Base-by-base conservation (phyloP, 2,888 invertebrate genomes). In the Bugula neritina region DNA sequence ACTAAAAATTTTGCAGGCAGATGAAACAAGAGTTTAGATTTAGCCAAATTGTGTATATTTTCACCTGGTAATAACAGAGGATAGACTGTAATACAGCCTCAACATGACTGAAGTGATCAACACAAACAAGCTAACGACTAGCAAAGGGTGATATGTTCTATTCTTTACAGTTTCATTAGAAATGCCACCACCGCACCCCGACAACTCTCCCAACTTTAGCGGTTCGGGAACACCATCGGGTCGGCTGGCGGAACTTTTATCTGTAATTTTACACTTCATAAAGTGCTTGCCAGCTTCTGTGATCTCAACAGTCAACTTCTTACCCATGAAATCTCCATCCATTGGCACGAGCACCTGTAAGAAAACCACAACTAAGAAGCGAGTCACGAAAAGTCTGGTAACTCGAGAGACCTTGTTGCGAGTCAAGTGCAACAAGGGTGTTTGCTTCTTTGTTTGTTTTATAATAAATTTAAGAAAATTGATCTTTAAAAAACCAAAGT, bases 291-390 rank as follows among this genome's bases (percentile, higher is more conserved):
- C 84, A 0, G 82, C 79, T 71, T 80, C 79, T n/a, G 77, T 77
- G 1, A 96, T 91, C 80, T 88, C 87, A 0, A 96, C 94, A 0
- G 88, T 89, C 0, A 96, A 86, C 83, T 91, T 88, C 81, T 91
- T 91, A 0, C 96, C 96, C 88, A 95, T 88, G 69, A 90, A 89
- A 77, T 89, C 88, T 0, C 90, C 87, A 3, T 88, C 87, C 86
- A 91, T 91, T 0, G 93, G 93, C 0, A 96, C 87, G 72, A 96
- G 83, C 0, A 95, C 90, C 87, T 87, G 74, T 17, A 78, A 76
- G 54, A 69, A 69, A 27, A 74, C 31, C 72, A 13, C 43, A 5
- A 43, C 43, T n/a, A n/a, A n/a, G n/a, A n/a, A n/a, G 43, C 10
- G 10, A 43, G 43, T 43, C 43, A 43, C 10, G 5, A 17, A 17